Percentiles rank a stretch among this genome's conserved stretches.
Evolutionary conservation across 2,113 vertebrate species (phyloP).

Genomic region (Laterallus jamaicensis): DNA sequence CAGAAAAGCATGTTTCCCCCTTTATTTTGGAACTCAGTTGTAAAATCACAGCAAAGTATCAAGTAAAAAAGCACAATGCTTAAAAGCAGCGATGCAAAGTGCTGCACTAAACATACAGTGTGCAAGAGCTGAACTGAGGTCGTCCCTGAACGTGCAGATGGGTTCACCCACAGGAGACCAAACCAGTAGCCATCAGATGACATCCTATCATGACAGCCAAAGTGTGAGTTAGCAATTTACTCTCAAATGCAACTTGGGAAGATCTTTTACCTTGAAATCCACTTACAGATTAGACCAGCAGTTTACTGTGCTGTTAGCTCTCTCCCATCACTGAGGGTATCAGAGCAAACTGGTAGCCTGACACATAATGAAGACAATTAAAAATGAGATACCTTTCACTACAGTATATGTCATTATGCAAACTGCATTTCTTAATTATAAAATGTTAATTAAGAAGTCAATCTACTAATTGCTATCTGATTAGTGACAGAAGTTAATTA

Average conservation of each 20-base stretch:
- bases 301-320: neutral
- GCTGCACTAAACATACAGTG: neutral
- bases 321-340: neutral
- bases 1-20: neutral
- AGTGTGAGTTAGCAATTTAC: neutral
- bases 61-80: neutral
- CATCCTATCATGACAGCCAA: neutral
- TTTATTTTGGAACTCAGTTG: neutral
- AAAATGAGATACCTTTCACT: neutral
- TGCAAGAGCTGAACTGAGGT: neutral
- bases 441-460: constrained; percentile 37
- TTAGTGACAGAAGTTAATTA: constrained; percentile 44
- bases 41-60: neutral
- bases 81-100: neutral
- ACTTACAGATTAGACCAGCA: neutral
- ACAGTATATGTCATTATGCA: neutral
- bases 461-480: constrained; percentile 37
- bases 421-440: constrained; percentile 22
- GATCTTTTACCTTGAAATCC: neutral
- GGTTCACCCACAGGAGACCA: neutral
- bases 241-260: neutral
- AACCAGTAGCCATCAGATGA: neutral
- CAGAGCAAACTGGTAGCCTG: neutral
- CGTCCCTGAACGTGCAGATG: neutral
- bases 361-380: neutral